Evolutionary conservation across 2,113 vertebrate genomes (phyloP), one percentile per base, ranked within the genome.

Genomic region (Diphyllodes magnificus): DNA sequence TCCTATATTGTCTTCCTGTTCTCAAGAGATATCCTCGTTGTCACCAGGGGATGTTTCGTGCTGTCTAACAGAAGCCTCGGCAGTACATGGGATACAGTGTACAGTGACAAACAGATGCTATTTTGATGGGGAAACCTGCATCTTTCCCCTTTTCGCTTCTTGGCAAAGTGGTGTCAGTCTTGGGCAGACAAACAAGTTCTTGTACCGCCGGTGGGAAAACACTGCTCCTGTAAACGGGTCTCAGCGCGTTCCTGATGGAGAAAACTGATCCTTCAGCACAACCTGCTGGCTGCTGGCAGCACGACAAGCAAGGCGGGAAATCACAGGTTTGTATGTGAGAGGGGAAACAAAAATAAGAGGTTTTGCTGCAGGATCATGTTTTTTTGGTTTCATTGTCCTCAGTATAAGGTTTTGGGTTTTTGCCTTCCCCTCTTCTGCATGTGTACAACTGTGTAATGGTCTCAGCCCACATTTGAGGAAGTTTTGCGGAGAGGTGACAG

Each of bases 221-320:
- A 12, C 35, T 10, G 56, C 68, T 35, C 9, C 37, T n/a, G 70
- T 13, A 24, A 69, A 31, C 1, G 1, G 3, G 7, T 10, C 40
- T 49, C 69, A 3, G 49, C 5, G 6, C 4, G 60, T 10, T 71
- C 47, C 61, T 65, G 49, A 27, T 4, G 14, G 37, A 22, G 50
- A 80, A 92, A 93, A 86, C 5, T 56, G 57, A 44, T 94, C 83
- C 40, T 49, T 66, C 35, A 92, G 96, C 94, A 72, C 96, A 91
- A 53, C 92, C 97, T 95, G 87, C 88, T 83, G 97, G 94, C 47
- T 78, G 77, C 17, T 13, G 25, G 49, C 3, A 37, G 68, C 56
- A 81, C 20, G 30, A 42, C 97, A 93, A 60, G 54, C 21, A 7
- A 33, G 20, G 23, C 7, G n/a, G 13, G 10, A 54, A 77, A 66